These are phyloP conservation scores for Pelodiscus sinensis DNA, from an alignment of 2,113 vertebrate genomes.

Conservation along the genomic window DNA sequence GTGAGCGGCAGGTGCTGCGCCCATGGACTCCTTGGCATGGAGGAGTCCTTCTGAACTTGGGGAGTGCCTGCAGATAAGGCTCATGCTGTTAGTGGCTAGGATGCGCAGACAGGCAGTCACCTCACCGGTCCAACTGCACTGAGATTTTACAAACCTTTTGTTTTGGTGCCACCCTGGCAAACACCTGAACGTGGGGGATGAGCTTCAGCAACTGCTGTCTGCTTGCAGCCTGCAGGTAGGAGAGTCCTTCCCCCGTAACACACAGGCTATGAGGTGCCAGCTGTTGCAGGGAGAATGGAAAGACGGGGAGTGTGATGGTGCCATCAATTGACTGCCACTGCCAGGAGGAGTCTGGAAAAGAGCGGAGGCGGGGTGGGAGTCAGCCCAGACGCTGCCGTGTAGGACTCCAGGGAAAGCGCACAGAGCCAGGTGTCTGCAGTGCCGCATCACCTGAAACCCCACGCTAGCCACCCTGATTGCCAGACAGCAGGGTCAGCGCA, in stretches of 20 bases:
- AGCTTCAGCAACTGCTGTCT: slow-evolving; percentile 69
- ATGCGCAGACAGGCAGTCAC: fast-evolving
- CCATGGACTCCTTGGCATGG: fast-evolving
- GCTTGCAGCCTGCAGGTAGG: slow-evolving; percentile 73
- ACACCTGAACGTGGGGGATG: slow-evolving; percentile 81
- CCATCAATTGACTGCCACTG: slow-evolving; percentile 90
- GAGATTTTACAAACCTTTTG: slow-evolving; percentile 75
- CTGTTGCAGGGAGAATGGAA: slow-evolving; percentile 67
- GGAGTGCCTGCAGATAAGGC: no score
- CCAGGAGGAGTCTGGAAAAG: slow-evolving; percentile 78
- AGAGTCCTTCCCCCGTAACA: slow-evolving; percentile 91
- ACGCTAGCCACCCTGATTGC: neutral
- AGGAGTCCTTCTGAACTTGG: fast-evolving
- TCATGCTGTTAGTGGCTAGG: fast-evolving
- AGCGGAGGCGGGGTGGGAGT: fast-evolving
- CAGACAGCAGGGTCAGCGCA: neutral
- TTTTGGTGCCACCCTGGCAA: slow-evolving; percentile 82
- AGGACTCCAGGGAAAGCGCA: neutral
- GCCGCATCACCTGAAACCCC: fast-evolving
- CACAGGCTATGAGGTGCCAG: slow-evolving; percentile 87
- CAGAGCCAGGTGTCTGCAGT: fast-evolving
- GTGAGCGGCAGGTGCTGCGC: neutral
- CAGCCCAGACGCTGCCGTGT: neutral
- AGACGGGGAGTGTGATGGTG: slow-evolving; percentile 71
- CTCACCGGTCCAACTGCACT: no score